Evolutionary conservation across 2,113 vertebrate genomes (phyloP), one percentile per base, ranked within the genome.

Genomic region (Pyxicephalus adspersus): DNA sequence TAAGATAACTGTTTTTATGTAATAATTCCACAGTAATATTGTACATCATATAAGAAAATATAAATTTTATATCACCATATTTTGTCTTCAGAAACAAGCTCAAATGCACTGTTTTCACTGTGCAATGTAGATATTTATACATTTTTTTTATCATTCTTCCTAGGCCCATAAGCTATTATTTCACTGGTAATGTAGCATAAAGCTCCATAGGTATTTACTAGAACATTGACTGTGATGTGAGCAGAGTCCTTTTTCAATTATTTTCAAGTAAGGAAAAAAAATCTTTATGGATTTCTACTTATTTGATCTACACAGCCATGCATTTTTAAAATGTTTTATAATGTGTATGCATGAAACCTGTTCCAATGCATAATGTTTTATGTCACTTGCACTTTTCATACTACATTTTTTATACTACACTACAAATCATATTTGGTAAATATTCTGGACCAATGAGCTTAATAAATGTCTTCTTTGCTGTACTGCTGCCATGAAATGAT

Each of bases 111-210:
- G n/a, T n/a, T n/a, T n/a, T n/a, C n/a, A n/a, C n/a, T n/a, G n/a
- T n/a, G n/a, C n/a, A n/a, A n/a, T n/a, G n/a, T n/a, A n/a, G n/a
- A n/a, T n/a, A n/a, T n/a, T n/a, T n/a, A n/a, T n/a, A n/a, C n/a
- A n/a, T n/a, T n/a, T n/a, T n/a, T n/a, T n/a, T n/a, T n/a, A n/a
- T n/a, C n/a, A n/a, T n/a, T n/a, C n/a, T n/a, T n/a, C n/a, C n/a
- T n/a, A n/a, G n/a, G n/a, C n/a, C 51, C 64, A 58, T 19, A 8
- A 55, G 22, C 64, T 68, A 64, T 79, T 58, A 34, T 68, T 60
- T 79, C 64, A 58, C 17, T 23, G 31, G 34, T 67, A 79, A 79
- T 79, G 76, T 60, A 67, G 76, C 76, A 68, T 58, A 79, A 58
- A 66, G 68, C 31, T 5, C 34, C 64, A 68, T 65, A 60, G 64